Evolutionary conservation across 2,113 vertebrate genomes (phyloP), one percentile per base, ranked within the genome.

Genomic region (Phrynosoma blainvillii): DNA sequence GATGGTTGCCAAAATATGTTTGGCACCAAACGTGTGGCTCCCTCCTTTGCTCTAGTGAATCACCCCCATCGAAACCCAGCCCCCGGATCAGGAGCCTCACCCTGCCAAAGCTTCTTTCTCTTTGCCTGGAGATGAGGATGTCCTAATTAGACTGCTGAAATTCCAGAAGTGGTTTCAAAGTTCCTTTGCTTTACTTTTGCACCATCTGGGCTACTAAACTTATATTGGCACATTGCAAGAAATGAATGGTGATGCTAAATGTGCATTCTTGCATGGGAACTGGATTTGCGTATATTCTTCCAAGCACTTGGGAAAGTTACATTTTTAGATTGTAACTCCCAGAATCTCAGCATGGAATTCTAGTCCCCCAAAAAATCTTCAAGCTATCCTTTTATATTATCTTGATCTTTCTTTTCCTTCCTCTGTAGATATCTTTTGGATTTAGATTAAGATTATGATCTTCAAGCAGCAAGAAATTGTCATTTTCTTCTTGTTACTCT

Each of bases 41-140:
- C 76, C 36, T 0, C 47, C 83, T 54, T 74, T 90, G 89, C 92
- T 93, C 86, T 0, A 88, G 88, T 94, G 95, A 95, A 85, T 95
- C 95, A 95, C 52, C 47, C 25, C 4, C 90, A 92, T 83, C 90
- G 93, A 95, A 95, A 95, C 94, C 93, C 92, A 89, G 91, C 92
- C 92, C 93, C 93, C 84, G 18, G 91, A 92, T 89, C 90, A 91
- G 91, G 86, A 89, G 1, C 30, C 68, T 11, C 74, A 74, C 88
- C 88, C 83, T 84, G 1, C 27, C 42, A 2, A 20, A 20, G 30
- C 23, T 20, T 5, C 76, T 79, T 36, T 59, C 56, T 27, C 40
- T 66, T 52, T 7, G 30, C 42, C 42, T 59, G 71, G n/a, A 76
- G 70, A 76, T 56, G 40, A 42, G 80, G 42, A 52, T 32, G 30